Conservation (phyloP, 2,888 invertebrate species). For the Dicycla oo region DNA sequence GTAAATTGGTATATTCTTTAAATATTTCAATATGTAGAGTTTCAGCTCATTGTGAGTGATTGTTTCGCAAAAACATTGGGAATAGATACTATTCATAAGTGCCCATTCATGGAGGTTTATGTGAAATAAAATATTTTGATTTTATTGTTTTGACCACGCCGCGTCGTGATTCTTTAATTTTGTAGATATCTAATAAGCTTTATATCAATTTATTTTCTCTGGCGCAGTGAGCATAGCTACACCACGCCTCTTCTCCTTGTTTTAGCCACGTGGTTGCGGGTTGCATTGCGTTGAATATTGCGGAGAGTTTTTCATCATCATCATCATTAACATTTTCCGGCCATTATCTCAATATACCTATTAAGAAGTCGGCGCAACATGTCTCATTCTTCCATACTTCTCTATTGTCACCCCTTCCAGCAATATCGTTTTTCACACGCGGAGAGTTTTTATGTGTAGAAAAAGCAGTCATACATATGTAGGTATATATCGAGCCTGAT, state of each 20-base stretch:
- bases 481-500: too few relatives aligned
- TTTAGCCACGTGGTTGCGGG: background rate
- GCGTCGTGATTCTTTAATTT: background rate
- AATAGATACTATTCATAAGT: background rate
- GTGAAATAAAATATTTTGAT: too few relatives aligned
- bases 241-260: conserved; percentile 8
- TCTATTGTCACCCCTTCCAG: too few relatives aligned
- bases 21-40: background rate
- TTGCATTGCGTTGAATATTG: conserved; percentile 15
- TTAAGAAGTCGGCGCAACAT: too few relatives aligned
- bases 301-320: conserved; percentile 1
- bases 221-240: background rate
- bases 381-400: too few relatives aligned
- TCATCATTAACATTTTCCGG: too few relatives aligned
- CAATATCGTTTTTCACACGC: background rate
- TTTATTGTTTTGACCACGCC: too few relatives aligned
- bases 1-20: too few relatives aligned
- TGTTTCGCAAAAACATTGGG: background rate
- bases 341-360: too few relatives aligned
- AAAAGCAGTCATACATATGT: background rate
- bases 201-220: background rate
- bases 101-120: too few relatives aligned
- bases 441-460: background rate
- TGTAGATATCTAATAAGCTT: background rate
- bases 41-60: background rate